Evolutionary conservation across 2,113 vertebrate genomes (phyloP), one percentile per base, ranked within the genome.

Genomic region (Lycaon pictus): DNA sequence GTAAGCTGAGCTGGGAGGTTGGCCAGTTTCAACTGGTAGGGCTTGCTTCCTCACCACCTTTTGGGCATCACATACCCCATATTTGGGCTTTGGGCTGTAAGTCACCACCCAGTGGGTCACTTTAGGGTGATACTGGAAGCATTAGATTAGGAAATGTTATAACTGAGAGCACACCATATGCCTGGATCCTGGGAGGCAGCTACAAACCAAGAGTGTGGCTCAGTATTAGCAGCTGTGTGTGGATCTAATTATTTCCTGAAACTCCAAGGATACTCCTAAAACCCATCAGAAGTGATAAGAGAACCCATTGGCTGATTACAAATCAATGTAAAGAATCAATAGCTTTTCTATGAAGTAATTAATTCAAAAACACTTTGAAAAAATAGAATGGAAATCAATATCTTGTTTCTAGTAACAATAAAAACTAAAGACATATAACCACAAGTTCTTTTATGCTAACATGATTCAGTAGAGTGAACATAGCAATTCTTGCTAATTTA

Each of bases 121-220:
- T 74, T 4, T 27, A 19, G 35, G 23, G 72, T 27, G 12, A 51
- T n/a, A 27, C 16, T 0, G 51, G 77, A 51, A 19, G 69, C 5
- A 22, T 8, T 51, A 29, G 85, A 35, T 51, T 23, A 62, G 74
- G 43, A 81, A 5, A 20, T 13, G 2, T 58, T 27, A 13, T 25
- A 23, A 4, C 3, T 13, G 58, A 55, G 37, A n/a, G 20, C 4
- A 5, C 2, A 3, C 60, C 3, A 17, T 4, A 6, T 10, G 77
- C 56, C 77, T 32, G 74, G 9, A 16, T n/a, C n/a, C n/a, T 32
- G 84, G 5, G 12, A 86, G 25, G 48, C 22, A 1, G 62, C 25
- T 1, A 32, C 23, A 6, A 0, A 25, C 2, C 4, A 5, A 37
- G 58, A 29, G 16, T 23, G 48, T 9, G 55, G 12, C 1, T 4